Base-by-base conservation (phyloP, 2,113 vertebrate species). In the pig (Sus scrofa) region DNA sequence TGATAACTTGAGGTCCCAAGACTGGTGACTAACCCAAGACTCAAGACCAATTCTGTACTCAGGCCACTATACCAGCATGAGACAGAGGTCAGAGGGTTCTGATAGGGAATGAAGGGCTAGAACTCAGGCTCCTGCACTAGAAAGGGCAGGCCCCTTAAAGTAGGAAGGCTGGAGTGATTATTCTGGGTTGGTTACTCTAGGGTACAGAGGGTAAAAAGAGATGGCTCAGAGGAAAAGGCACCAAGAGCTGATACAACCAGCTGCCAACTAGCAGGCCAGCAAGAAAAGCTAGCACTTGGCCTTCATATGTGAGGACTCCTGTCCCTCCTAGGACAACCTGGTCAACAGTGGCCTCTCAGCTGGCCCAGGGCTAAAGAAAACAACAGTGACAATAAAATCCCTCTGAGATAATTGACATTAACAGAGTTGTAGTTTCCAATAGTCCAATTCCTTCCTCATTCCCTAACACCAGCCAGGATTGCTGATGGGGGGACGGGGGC, bases 361-460 rank as follows among this genome's bases (percentile, higher is more conserved):
- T 39, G 50, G 74, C 54, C 56, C 1, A 4, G 16, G 9, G 2
- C 37, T 37, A 39, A 81, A 27, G 60, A 71, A 62, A 81, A 82
- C 3, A 68, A 39, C 6, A 60, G 74, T 0, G 27, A 78, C 6
- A 86, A 86, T 9, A 54, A 63, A 93, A 71, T 6, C 18, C n/a
- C 56, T 65, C 62, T 22, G 27, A 78, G 52, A 81, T 67, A 68
- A 94, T 70, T 18, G 3, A 50, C 13, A 82, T 65, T 70, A 39
- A 60, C 39, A 73, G 62, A 19, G 93, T 77, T 83, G 44, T 89
- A 67, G 71, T 24, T 86, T 78, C 87, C 39, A 16, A 22, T 56
- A 75, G 77, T 27, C 34, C 77, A 81, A 34, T 70, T 86, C 65
- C 67, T 89, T 86, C 90, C 74, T 74, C n/a, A 30, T 89, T 91